These are phyloP conservation scores for Teleogryllus occipitalis DNA, from an alignment of 1,140 invertebrate species.

Conservation along the genomic window DNA sequence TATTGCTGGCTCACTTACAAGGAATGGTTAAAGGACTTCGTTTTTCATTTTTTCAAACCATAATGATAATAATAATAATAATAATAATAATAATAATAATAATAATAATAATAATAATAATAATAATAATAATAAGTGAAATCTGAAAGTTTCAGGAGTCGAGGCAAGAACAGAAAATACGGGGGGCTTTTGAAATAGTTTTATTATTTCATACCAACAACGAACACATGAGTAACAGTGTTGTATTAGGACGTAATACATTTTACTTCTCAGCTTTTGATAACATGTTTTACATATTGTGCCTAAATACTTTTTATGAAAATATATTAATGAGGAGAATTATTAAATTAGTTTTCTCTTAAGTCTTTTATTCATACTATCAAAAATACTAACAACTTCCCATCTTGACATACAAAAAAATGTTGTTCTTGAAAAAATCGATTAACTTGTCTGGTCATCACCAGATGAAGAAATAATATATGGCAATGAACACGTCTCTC, in stretches of 20 bases:
- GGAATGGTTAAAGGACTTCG: no score
- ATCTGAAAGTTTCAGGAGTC: no score
- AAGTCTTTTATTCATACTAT: not conserved
- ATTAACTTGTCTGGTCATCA: not conserved
- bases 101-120: no score
- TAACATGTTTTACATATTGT: not conserved
- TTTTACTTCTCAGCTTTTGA: not conserved
- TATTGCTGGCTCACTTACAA: no score
- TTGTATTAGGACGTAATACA: not conserved
- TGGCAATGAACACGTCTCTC: constrained; percentile 1
- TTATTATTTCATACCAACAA: not conserved
- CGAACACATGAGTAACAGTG: not conserved
- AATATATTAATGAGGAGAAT: no score
- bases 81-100: no score
- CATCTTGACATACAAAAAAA: not conserved
- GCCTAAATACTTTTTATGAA: no score
- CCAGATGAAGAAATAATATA: constrained; percentile 5
- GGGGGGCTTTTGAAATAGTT: not conserved
- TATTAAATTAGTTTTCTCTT: no score
- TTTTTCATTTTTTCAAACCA: no score
- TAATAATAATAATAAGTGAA: no score
- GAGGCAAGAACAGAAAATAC: not conserved
- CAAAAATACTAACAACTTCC: not conserved
- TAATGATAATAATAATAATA: no score
- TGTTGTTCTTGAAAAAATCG: not conserved